phyloP scores from a whole-genome alignment of 1,140 invertebrate genomes.

The Brachionus paranguensis region DNA sequence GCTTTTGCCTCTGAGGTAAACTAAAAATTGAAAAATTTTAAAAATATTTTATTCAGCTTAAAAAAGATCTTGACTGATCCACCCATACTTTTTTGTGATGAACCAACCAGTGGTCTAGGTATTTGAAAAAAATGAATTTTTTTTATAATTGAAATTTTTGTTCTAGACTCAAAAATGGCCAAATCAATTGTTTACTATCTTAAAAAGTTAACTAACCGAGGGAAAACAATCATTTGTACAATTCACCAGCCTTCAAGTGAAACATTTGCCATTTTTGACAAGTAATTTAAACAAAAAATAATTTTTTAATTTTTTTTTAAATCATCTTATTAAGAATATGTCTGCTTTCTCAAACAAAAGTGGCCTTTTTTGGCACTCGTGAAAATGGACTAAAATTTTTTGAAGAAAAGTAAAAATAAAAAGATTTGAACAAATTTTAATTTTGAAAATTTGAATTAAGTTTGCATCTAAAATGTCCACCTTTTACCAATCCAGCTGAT shows the following conservation, averaged over 20 bases:
- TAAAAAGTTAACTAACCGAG: slow-evolving; percentile 65
- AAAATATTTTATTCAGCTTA: neutral
- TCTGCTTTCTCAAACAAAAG: slow-evolving; percentile 81
- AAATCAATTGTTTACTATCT: slow-evolving; percentile 74
- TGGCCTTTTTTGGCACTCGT: slow-evolving; percentile 78
- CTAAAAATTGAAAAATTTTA: neutral
- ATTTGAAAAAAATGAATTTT: slow-evolving; percentile 60
- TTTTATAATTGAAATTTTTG: slow-evolving; percentile 59
- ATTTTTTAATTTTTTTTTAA: neutral
- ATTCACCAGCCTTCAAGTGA: slow-evolving; percentile 95
- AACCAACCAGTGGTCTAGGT: slow-evolving; percentile 51
- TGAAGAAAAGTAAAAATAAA: slow-evolving; percentile 43
- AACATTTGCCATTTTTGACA: slow-evolving; percentile 81
- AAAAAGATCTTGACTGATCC: slow-evolving; percentile 70
- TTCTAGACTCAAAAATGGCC: slow-evolving; percentile 76
- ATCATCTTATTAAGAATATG: slow-evolving; percentile 58
- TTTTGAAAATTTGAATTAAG: neutral
- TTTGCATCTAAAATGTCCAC: slow-evolving; percentile 7
- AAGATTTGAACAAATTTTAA: neutral
- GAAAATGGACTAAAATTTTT: slow-evolving; percentile 75
- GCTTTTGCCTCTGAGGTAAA: slow-evolving; percentile 84
- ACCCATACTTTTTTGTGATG: slow-evolving; percentile 89
- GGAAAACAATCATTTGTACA: slow-evolving; percentile 85
- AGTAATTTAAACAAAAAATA: neutral
- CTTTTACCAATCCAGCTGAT: slow-evolving; percentile 33